A percentile compares a stretch with the other conserved stretches of the same genome.
Conservation (phyloP, 2,888 invertebrate genomes). For the Lysandra coridon region DNA sequence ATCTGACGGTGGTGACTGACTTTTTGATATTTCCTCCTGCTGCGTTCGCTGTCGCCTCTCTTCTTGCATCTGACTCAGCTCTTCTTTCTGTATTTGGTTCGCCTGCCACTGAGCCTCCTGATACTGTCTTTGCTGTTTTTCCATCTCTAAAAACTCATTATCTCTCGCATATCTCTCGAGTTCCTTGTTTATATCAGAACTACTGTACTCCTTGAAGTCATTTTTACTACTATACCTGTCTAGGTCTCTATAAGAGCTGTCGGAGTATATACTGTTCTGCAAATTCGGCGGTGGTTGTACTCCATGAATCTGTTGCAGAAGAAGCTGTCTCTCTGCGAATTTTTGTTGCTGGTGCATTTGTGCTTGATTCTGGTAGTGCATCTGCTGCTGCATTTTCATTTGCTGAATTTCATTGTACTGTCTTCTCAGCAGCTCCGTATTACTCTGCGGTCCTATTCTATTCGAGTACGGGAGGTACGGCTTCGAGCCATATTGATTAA, state of each 20-base stretch:
- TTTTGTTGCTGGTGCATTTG: conserved; percentile 83
- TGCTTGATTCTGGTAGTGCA: conserved; percentile 83
- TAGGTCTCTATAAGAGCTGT: conserved; percentile 71
- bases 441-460: conserved; percentile 78
- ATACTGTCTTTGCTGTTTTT: conserved; percentile 64
- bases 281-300: conserved; percentile 74
- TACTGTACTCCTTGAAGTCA: conserved; percentile 68
- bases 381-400: conserved; percentile 82
- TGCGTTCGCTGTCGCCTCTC: conserved; percentile 60
- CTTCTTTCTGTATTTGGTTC: conserved; percentile 60
- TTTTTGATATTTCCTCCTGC: conserved; percentile 60
- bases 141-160: conserved; percentile 67
- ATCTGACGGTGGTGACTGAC: conserved; percentile 63
- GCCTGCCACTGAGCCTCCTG: conserved; percentile 68
- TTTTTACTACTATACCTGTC: conserved; percentile 72
- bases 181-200: conserved; percentile 67
- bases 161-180: conserved; percentile 65
- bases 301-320: conserved; percentile 82
- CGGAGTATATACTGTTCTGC: conserved; percentile 75
- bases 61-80: conserved; percentile 53
- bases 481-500: conserved; percentile 72
- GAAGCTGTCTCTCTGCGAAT: conserved; percentile 81
- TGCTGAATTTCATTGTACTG: conserved; percentile 84
- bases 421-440: conserved; percentile 80
- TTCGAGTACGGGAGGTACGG: conserved; percentile 76